Evolutionary conservation across 2,888 invertebrate species (phyloP).

Genomic region (Rhorus exstirpatorius): DNA sequence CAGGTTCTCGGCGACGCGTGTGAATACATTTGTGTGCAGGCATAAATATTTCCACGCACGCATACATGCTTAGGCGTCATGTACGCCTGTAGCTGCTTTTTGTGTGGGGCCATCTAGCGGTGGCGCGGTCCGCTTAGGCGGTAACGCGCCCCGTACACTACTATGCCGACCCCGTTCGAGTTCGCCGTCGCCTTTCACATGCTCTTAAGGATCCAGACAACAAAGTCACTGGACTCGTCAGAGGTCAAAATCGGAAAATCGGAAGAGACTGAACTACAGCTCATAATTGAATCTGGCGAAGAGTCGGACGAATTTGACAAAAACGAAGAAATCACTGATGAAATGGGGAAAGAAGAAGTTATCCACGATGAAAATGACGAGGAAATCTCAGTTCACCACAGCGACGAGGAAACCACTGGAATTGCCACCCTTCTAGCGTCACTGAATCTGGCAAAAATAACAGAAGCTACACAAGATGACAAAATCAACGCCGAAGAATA

Average conservation of each 20-base stretch:
- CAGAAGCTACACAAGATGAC: not conserved
- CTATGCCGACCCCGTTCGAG: no score
- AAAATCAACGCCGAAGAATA: slow-evolving; percentile 3
- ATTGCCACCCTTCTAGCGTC: slow-evolving; percentile 3
- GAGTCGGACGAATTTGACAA: slow-evolving; percentile 15
- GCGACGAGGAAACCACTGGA: slow-evolving; percentile 7
- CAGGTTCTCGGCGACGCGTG: no score
- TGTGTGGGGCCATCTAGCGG: no score
- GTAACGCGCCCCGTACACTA: no score
- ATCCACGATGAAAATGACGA: not conserved
- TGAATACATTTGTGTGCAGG: no score
- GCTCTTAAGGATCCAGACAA: slow-evolving; percentile 9
- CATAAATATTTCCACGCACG: no score
- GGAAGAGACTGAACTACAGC: not conserved
- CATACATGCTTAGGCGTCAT: no score
- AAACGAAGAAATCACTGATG: not conserved
- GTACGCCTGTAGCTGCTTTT: no score
- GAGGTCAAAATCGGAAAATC: not conserved
- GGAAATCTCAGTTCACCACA: not conserved
- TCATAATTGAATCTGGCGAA: not conserved
- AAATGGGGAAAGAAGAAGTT: not conserved
- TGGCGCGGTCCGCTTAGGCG: no score
- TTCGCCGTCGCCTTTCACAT: no score
- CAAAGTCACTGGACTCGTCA: not conserved
- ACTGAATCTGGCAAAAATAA: not conserved